phyloP scores from a whole-genome alignment of 2,113 vertebrate species.

The Cyanoliseus patagonus region DNA sequence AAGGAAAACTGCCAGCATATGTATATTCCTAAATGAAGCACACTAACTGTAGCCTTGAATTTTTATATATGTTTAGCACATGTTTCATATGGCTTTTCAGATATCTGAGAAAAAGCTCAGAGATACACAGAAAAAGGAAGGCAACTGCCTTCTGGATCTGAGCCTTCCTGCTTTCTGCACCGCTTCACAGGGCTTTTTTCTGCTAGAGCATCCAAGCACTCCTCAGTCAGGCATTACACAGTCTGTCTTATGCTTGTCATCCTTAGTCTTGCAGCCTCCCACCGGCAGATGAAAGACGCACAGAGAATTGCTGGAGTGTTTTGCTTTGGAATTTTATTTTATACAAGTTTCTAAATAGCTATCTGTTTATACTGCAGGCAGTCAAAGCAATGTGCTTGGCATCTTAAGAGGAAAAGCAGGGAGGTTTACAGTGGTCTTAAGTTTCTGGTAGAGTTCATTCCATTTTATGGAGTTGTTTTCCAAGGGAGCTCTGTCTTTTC shows the following conservation, averaged over 20 bases:
- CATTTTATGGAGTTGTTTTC: slow-evolving; percentile 10
- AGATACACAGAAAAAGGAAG: not conserved
- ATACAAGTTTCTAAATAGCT: slow-evolving; percentile 1
- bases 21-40: not conserved
- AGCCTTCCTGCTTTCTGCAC: not conserved
- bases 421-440: not conserved
- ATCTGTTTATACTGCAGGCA: not conserved
- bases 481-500: not conserved
- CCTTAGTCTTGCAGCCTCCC: not conserved
- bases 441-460: not conserved
- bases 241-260: not conserved
- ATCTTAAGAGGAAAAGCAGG: not conserved
- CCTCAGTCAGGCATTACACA: not conserved
- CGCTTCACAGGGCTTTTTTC: not conserved
- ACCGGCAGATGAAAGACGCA: not conserved
- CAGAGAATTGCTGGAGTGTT: not conserved
- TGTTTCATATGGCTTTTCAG: not conserved
- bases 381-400: not conserved
- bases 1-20: not conserved
- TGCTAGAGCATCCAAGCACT: rapidly evolving
- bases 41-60: not conserved
- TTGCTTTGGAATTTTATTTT: slow-evolving; percentile 9
- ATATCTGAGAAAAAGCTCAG: not conserved
- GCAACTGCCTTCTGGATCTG: not conserved
- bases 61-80: not conserved